Base-by-base conservation (phyloP, 2,797 vertebrate species). In the Smutsia gigantea region DNA sequence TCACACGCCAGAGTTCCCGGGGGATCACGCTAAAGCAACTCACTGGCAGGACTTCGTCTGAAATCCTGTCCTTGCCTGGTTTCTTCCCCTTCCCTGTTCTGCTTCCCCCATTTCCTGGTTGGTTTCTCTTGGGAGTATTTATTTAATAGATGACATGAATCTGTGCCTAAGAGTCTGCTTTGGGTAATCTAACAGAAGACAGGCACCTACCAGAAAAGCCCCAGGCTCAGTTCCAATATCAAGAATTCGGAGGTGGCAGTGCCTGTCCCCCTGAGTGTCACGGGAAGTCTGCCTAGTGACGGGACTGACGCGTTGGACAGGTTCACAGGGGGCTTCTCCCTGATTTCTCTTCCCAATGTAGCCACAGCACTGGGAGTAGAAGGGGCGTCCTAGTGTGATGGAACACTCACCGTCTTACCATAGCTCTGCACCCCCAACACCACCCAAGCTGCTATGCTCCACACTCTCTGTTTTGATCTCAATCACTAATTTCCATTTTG, bases 71-170 rank as follows among this genome's bases (percentile, higher is more conserved):
- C 51, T 46, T n/a, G 21, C 66, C 59, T 85, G 77, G 27, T 59
- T 87, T 94, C 71, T 93, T 37, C 64, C 42, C 51, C 66, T 87
- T 74, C 69, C 53, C 66, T 81, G 6, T 59, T 42, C 23, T 49
- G 27, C 57, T 75, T 82, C 63, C 89, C 37, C 23, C 4, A 66
- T 66, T 77, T 90, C 37, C 34, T 68, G 77, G 46, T 72, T 84
- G n/a, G 66, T 74, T 94, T 81, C 66, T 68, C 37, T 55, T 87
- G 51, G 34, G 66, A 91, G 19, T 31, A 2, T 92, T 94, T 57
- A 78, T 74, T 93, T 92, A 81, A 93, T 34, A 85, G n/a, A 69
- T 69, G 42, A 68, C 77, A 51, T 39, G 61, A 85, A 66, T 75
- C 7, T 19, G 79, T 42, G 25, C n/a, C 46, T 61, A 64, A 61